Evolutionary conservation across 2,113 vertebrate species (phyloP).

Genomic region (Saccopteryx leptura): DNA sequence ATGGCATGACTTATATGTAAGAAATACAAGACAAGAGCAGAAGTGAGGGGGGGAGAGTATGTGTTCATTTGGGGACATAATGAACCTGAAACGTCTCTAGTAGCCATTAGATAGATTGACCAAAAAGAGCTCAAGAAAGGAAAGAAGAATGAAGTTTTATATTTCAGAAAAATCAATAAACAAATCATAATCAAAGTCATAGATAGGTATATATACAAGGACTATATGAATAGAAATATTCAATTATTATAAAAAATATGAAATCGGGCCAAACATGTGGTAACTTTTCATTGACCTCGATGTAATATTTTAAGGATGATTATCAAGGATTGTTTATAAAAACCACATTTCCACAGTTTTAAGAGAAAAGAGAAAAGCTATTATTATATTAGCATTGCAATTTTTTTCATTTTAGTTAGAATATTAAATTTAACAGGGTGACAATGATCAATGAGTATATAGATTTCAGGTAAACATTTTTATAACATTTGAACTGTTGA

Average conservation of each 20-base stretch:
- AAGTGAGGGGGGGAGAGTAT: background rate
- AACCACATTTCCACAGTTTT: slow-evolving; percentile 39
- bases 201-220: background rate
- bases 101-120: background rate
- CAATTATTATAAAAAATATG: background rate
- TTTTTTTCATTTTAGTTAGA: background rate
- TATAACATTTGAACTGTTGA: too few relatives aligned
- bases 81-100: slow-evolving; percentile 3
- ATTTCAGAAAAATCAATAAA: slow-evolving; percentile 35
- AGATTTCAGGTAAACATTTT: too few relatives aligned
- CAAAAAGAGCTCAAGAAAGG: background rate
- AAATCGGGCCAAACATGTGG: background rate
- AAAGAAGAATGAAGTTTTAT: slow-evolving; percentile 29
- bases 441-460: too few relatives aligned
- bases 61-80: background rate
- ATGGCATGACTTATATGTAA: background rate
- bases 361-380: background rate
- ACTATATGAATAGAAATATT: background rate
- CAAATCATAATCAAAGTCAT: slow-evolving; percentile 9
- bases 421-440: too few relatives aligned
- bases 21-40: background rate
- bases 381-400: background rate
- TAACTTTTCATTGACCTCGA: background rate
- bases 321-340: slow-evolving; percentile 29
- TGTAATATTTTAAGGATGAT: background rate